Base-by-base conservation (phyloP, 2,113 vertebrate genomes). In the Corythoichthys haematopterus region DNA sequence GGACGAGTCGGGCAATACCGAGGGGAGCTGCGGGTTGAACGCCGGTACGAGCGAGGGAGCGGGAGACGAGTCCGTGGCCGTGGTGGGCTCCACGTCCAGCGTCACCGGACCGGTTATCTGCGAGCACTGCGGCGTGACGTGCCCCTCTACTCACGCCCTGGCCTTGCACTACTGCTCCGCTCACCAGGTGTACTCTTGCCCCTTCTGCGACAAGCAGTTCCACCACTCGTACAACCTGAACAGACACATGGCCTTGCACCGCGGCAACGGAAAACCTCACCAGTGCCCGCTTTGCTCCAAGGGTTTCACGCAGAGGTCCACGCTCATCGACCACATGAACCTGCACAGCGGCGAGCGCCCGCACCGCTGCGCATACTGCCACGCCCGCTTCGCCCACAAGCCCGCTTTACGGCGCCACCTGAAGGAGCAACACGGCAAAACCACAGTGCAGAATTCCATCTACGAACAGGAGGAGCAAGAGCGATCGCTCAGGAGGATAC, bases 401-500 rank as follows among this genome's bases (percentile, higher is more conserved):
- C 95, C 95, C 0, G 95, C 96, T 40, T 88, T 98, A 28, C 79
- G 96, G 6, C 92, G 95, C 12, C 96, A 97, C 80, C 92, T 97
- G 63, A 97, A 96, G 82, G 95, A 98, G 77, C 96, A 97, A 61
- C 96, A 98, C 6, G 95, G 95, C 7, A 98, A 95, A 76, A 97
- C 95, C 58, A 97, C 95, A 0, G 95, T 93, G 0, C 92, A 96
- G 88, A 98, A 97, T 71, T 93, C 93, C 53, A 74, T 95, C 59
- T 93, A 96, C 6, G 91, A 91, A 88, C 92, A 92, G 83, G 82
- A 90, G 67, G 89, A 92, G 74, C 79, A 65, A 6, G 90, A 90
- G 79, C 45, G 86, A 46, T 76, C 43, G 2, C 53, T 63, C 1
- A 74, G 65, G 35, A 60, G 70, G 5, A 72, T 85, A 38, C 52